Percentiles rank a stretch among this genome's conserved stretches.
These are phyloP conservation scores for Zoroaster sp. DNA, from an alignment of 53 echinoderm and acorn worm genomes.

Conservation along the genomic window DNA sequence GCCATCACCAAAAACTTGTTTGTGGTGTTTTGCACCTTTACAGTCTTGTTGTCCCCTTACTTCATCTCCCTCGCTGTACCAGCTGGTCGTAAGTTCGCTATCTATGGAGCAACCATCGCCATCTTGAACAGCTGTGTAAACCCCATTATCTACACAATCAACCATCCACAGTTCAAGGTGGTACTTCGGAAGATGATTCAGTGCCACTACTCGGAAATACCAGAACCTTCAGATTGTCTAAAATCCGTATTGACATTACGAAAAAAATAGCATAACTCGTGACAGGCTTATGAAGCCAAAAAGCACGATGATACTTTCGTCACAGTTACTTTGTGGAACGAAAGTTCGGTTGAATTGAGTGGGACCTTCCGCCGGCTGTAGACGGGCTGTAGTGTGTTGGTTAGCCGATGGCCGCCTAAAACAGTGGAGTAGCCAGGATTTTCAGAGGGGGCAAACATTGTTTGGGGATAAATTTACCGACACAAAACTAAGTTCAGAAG, in stretches of 20 bases:
- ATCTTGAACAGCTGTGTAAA: constrained; percentile 25
- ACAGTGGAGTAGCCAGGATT: no score
- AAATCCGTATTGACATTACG: constrained; percentile 5
- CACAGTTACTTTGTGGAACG: no score
- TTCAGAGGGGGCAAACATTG: no score
- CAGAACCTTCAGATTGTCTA: constrained; percentile 33
- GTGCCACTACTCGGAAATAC: constrained; percentile 6
- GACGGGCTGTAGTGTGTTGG: no score
- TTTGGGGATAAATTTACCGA: no score
- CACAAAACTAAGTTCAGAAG: no score
- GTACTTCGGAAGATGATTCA: neutral
- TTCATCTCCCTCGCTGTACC: constrained; percentile 23
- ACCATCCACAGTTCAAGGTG: constrained; percentile 44
- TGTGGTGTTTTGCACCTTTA: neutral
- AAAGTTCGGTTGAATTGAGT: no score
- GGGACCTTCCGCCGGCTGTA: no score
- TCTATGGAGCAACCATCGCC: neutral
- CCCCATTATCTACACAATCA: constrained; percentile 33
- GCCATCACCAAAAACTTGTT: constrained; percentile 54
- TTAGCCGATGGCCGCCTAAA: no score
- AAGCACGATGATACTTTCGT: no score
- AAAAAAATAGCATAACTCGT: neutral
- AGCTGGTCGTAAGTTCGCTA: neutral
- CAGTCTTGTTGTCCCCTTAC: constrained; percentile 12
- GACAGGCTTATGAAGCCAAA: no score